Conservation (phyloP, 2,888 invertebrate genomes). For the Panzeria rudis region DNA sequence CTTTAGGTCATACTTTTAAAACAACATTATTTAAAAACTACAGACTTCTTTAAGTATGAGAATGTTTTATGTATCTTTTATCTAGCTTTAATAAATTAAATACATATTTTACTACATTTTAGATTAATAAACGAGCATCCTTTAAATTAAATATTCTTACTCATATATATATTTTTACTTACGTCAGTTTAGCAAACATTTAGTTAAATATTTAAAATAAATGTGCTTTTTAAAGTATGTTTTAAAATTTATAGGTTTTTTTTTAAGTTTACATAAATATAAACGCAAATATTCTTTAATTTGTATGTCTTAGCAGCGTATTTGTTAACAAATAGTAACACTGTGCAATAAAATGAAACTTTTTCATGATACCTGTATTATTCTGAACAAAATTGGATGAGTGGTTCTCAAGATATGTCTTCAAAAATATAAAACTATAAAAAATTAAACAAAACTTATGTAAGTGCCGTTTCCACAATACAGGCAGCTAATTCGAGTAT, state of each 20-base stretch:
- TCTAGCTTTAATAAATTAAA: background rate
- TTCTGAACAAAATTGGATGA: too few species aligned
- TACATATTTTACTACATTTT: background rate
- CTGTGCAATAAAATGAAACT: too few species aligned
- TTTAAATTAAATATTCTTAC: background rate
- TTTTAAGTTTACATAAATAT: background rate
- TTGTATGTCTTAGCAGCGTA: too few species aligned
- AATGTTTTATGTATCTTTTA: slow-evolving; percentile 5
- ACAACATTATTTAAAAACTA: background rate
- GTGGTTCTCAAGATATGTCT: too few species aligned
- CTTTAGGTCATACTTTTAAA: too few species aligned
- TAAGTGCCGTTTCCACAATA: too few species aligned
- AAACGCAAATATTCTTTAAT: background rate
- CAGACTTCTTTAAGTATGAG: background rate
- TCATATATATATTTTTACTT: background rate
- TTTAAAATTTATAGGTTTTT: background rate
- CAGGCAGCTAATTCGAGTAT: too few species aligned
- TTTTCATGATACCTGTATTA: too few species aligned
- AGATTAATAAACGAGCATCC: slow-evolving; percentile 12
- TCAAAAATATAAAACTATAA: too few species aligned
- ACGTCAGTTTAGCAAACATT: background rate
- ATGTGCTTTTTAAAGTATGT: slow-evolving; percentile 12
- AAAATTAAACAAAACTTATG: too few species aligned
- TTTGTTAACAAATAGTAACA: too few species aligned
- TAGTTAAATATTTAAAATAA: slow-evolving; percentile 1